Conservation (phyloP, 2,888 invertebrate genomes). For the Drosophila prolongata region DNA sequence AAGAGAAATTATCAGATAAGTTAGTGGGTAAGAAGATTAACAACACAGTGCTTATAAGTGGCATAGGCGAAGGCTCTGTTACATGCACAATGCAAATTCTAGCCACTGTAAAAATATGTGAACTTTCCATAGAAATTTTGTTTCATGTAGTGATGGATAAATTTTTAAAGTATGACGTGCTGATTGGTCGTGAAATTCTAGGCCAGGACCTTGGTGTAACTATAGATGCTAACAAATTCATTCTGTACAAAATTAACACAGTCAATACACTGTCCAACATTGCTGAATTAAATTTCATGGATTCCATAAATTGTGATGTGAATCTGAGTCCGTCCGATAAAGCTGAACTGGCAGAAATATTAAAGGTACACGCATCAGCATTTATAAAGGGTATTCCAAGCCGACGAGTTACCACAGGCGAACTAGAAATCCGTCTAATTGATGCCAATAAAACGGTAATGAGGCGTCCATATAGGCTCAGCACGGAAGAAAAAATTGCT, state of each 20-base stretch:
- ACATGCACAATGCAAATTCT: not conserved
- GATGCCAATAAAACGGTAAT: not conserved
- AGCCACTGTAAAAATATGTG: not conserved
- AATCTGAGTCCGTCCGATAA: not conserved
- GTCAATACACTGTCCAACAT: no score
- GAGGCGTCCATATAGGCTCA: not conserved
- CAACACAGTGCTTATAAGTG: not conserved
- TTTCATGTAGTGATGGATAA: conserved; percentile 1
- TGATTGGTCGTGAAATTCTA: not conserved
- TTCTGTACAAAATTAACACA: not conserved
- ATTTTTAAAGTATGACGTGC: no score
- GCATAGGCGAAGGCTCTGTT: not conserved
- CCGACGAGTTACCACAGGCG: not conserved
- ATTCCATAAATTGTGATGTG: not conserved
- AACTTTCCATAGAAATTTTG: not conserved
- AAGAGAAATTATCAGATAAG: conserved; percentile 1
- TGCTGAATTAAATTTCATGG: not conserved
- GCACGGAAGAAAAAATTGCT: not conserved
- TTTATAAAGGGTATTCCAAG: not conserved
- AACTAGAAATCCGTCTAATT: not conserved
- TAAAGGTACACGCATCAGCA: not conserved
- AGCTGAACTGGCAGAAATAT: not conserved
- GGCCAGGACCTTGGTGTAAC: not conserved
- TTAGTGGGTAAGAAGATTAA: not conserved
- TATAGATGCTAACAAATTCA: not conserved